Evolutionary conservation across 2,888 invertebrate genomes (phyloP).

Genomic region (Tetragonisca angustula): DNA sequence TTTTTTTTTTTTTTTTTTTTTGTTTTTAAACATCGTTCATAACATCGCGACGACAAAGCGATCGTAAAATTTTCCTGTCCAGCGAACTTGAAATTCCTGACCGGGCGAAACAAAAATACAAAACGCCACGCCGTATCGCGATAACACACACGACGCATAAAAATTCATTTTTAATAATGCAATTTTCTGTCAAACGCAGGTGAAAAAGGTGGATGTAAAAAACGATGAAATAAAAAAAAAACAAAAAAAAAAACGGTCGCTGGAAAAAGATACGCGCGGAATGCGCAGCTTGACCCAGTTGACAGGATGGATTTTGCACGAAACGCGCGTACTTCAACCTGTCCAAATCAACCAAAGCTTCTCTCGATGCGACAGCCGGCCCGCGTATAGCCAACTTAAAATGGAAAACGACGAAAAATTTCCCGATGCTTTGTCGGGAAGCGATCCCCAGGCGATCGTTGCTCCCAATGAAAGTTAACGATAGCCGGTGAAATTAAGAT

Average conservation of each 20-base stretch:
- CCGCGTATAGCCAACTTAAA: slow-evolving; percentile 60
- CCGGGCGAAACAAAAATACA: neutral
- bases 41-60: neutral
- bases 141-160: slow-evolving; percentile 28
- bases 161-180: slow-evolving; percentile 52
- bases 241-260: slow-evolving; percentile 28
- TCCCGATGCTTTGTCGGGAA: slow-evolving; percentile 41
- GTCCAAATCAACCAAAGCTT: slow-evolving; percentile 67
- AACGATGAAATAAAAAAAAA: slow-evolving; percentile 22
- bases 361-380: slow-evolving; percentile 56
- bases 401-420: slow-evolving; percentile 64
- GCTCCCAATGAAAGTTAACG: neutral
- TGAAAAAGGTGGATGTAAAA: slow-evolving; percentile 24
- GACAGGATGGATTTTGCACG: slow-evolving; percentile 49
- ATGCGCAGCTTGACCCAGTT: slow-evolving; percentile 63
- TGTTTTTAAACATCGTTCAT: neutral
- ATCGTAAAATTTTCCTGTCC: slow-evolving; percentile 10
- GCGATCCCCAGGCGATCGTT: slow-evolving; percentile 28
- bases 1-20: neutral
- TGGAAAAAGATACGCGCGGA: slow-evolving; percentile 57
- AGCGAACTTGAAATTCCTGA: slow-evolving; percentile 16
- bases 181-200: slow-evolving; percentile 47
- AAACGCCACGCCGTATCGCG: neutral
- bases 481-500: neutral
- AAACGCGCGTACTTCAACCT: slow-evolving; percentile 53